Evolutionary conservation across 2,888 invertebrate species (phyloP), one percentile per base, ranked within the genome.

Genomic region (Epistrophe eligans): DNA sequence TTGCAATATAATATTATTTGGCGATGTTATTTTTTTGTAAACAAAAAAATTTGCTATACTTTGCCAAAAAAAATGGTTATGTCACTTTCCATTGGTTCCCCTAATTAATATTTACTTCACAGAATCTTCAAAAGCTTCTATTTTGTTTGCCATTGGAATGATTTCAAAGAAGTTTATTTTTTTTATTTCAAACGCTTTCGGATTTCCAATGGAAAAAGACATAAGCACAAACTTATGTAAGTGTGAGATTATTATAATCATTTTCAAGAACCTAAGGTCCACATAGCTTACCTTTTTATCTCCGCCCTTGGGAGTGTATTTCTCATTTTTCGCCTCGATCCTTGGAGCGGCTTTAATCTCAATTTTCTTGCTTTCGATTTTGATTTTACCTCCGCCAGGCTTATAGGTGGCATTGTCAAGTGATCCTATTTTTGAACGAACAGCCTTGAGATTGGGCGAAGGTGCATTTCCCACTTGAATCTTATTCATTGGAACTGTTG

Each of bases 381-480:
- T 97, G 24, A 98, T 94, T 90, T 97, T 95, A 71, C 97, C 97
- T 81, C 97, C 97, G 35, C 97, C 97, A 0, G 98, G 98, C 92
- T 96, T 97, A 93, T 98, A 96, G 84, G 96, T 96, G 38, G 97
- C 94, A 92, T 98, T 98, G n/a, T 97, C 96, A 92, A 98, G 93
- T 4, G 98, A 98, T 19, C 98, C 98, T 90, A 98, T 97, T 94
- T 98, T 98, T 32, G 98, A 98, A 92, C 95, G 96, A n/a, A 97
- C 97, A 88, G 96, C 95, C 94, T 98, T 98, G 90, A 98, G 94
- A 93, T 98, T 98, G 35, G 98, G 98, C 76, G 98, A 98, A 79
- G 98, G 98, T 77, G 97, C 97, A 90, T 97, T 96, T 72, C 98
- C 98, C 64, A 98, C 98, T 94, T 98, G 97, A 87, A 98, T 94